Evolutionary conservation across 1,140 invertebrate species (phyloP).

Genomic region (Atta texana): DNA sequence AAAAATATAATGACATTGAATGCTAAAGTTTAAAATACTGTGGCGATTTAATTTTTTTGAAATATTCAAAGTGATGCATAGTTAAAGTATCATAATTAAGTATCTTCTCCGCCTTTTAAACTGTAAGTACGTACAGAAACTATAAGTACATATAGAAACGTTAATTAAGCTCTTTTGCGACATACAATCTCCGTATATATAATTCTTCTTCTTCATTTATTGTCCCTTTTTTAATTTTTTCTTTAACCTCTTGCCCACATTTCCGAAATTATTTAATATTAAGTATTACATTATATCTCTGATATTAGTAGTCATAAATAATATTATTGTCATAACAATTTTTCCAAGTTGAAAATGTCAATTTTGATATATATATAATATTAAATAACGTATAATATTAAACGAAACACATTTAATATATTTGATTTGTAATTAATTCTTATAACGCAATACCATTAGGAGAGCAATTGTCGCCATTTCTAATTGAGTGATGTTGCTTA

Average conservation of each 20-base stretch:
- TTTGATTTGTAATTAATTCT: not conserved
- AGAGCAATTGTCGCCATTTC: not conserved
- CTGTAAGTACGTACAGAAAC: not conserved
- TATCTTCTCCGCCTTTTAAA: not conserved
- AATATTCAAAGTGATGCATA: not conserved
- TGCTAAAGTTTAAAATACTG: conserved; percentile 1
- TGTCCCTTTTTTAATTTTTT: no score
- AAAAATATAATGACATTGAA: not conserved
- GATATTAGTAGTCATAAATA: not conserved
- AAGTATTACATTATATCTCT: not conserved
- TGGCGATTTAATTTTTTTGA: conserved; percentile 10
- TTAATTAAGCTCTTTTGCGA: not conserved
- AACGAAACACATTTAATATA: not conserved
- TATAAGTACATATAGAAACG: not conserved
- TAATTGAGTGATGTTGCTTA: not conserved
- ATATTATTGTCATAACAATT: not conserved
- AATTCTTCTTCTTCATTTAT: not conserved
- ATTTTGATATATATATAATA: not conserved
- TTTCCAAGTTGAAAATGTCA: not conserved
- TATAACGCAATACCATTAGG: not conserved
- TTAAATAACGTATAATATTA: not conserved
- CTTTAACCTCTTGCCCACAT: no score
- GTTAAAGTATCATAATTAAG: conserved; percentile 45
- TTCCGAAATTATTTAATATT: not conserved
- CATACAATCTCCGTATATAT: not conserved